phyloP scores from a whole-genome alignment of 2,888 invertebrate genomes.

The Chymomyza fuscimana region DNA sequence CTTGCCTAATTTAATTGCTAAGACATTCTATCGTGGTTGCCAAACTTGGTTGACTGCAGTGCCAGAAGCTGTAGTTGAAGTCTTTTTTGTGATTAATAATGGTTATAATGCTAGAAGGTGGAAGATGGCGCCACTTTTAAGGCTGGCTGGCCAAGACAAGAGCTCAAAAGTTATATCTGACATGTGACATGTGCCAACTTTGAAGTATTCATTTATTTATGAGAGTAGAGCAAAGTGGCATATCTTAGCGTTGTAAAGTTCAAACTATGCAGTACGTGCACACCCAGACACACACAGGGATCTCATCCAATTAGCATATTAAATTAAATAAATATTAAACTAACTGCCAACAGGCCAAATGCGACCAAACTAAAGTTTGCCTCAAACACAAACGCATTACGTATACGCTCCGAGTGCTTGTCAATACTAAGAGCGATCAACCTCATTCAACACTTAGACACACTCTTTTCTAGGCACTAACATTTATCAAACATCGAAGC shows the following conservation, averaged over 20 bases:
- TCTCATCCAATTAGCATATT: constrained; percentile 77
- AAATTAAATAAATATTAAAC: constrained; percentile 78
- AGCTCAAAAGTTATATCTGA: constrained; percentile 56
- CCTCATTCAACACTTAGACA: constrained; percentile 10
- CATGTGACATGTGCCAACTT: constrained; percentile 66
- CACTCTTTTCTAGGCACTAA: constrained; percentile 28
- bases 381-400: constrained; percentile 29
- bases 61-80: constrained; percentile 45
- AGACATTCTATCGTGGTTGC: constrained; percentile 70
- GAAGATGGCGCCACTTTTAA: not conserved
- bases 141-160: constrained; percentile 30
- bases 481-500: constrained; percentile 64
- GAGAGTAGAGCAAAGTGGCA: constrained; percentile 35
- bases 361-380: constrained; percentile 23
- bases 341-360: constrained; percentile 57
- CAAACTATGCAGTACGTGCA: constrained; percentile 26
- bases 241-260: constrained; percentile 61
- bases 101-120: constrained; percentile 13
- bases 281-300: constrained; percentile 39
- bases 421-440: constrained; percentile 72
- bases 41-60: constrained; percentile 30
- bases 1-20: constrained; percentile 70
- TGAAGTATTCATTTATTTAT: constrained; percentile 68
- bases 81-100: constrained; percentile 72
- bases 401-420: constrained; percentile 58